These are phyloP conservation scores for Cercopithecus mona DNA, from an alignment of 2,113 vertebrate genomes.

Conservation along the genomic window DNA sequence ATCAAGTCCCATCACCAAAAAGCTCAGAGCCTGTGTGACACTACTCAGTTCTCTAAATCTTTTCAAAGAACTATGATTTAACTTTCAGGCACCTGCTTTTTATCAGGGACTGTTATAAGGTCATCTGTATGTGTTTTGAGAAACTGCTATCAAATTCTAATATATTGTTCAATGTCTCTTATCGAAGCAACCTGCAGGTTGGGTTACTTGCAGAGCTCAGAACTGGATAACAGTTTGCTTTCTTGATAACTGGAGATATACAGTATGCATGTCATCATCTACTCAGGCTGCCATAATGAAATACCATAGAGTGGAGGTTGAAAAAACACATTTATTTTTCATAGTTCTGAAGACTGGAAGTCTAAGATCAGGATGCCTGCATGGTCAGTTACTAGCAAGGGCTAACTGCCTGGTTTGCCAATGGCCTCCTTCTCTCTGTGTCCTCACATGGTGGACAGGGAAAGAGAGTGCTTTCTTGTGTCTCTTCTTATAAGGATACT, in stretches of 20 bases:
- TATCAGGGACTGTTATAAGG: background rate
- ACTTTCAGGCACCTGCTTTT: background rate
- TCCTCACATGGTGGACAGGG: background rate
- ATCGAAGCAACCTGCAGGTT: background rate
- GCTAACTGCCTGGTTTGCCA: background rate
- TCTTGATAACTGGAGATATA: background rate
- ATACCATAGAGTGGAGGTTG: background rate
- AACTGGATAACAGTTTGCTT: background rate
- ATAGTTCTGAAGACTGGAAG: background rate
- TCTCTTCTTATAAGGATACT: background rate
- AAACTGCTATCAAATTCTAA: constrained; percentile 23
- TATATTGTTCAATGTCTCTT: background rate
- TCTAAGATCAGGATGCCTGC: background rate
- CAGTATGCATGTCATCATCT: background rate
- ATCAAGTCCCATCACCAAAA: background rate
- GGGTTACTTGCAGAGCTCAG: background rate
- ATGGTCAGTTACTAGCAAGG: background rate
- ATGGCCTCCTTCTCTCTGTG: fast-evolving
- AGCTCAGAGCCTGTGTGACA: background rate
- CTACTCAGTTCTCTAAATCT: background rate
- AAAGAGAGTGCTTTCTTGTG: too few species aligned
- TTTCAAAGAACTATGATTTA: background rate
- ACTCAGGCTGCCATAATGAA: background rate
- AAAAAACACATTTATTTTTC: background rate
- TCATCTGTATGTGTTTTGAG: constrained; percentile 26